Conservation (phyloP, 2,113 vertebrate species). For the Pelvicachromis taeniatus region DNA sequence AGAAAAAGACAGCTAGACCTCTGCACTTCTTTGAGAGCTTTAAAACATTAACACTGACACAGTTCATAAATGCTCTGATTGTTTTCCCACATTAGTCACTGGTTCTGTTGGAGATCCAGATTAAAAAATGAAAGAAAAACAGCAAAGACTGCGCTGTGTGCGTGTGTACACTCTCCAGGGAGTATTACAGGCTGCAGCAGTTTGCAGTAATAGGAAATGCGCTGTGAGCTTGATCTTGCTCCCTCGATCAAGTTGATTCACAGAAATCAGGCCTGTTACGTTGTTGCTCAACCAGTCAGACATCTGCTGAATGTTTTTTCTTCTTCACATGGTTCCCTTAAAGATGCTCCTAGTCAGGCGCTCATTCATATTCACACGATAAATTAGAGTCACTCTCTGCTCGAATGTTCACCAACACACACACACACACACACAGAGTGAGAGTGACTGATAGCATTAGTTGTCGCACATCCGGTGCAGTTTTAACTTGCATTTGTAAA, state of each 20-base stretch:
- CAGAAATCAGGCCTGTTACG: conserved; percentile 34
- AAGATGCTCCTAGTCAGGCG: conserved; percentile 45
- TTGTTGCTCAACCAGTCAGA: conserved; percentile 54
- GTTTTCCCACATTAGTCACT: not conserved
- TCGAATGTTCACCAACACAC: not conserved
- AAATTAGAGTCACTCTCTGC: conserved; percentile 46
- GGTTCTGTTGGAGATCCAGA: not conserved
- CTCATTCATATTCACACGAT: conserved; percentile 56
- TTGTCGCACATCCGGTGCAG: not conserved
- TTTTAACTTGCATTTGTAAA: not conserved
- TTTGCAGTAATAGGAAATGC: conserved; percentile 40
- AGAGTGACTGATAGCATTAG: conserved; percentile 1
- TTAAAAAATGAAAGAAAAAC: not conserved
- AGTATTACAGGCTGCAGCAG: conserved; percentile 7
- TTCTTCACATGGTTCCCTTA: conserved; percentile 42
- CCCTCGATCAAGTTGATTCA: conserved; percentile 48
- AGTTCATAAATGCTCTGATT: not conserved
- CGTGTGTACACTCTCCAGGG: not conserved
- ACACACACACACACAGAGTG: not conserved
- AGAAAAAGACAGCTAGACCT: not conserved
- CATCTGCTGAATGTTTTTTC: conserved; percentile 48
- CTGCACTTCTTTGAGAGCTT: not conserved
- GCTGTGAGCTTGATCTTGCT: conserved; percentile 27
- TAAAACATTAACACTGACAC: not conserved
- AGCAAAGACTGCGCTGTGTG: not conserved